These are phyloP conservation scores for Emydoidea blandingii DNA, from an alignment of 2,797 vertebrate genomes.

Conservation along the genomic window DNA sequence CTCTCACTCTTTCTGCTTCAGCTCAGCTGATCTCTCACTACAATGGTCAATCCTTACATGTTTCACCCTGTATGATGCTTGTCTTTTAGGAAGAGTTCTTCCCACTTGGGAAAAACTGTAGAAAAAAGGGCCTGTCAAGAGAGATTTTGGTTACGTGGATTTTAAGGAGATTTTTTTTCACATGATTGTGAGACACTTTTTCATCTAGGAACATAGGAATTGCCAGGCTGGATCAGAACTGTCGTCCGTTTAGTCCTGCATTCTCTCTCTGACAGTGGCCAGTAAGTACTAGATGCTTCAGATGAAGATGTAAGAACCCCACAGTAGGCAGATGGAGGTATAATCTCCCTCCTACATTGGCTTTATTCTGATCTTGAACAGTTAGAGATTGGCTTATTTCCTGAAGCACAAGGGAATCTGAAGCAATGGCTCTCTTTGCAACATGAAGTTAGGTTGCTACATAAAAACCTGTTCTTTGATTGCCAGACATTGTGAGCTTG, in stretches of 20 bases:
- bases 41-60: not conserved
- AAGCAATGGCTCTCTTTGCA: not conserved
- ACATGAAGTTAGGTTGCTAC: not conserved
- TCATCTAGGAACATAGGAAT: not conserved
- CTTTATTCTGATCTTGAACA: not conserved
- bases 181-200: not conserved
- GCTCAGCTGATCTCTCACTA: not conserved
- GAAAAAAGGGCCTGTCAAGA: not conserved
- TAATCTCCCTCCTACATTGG: not conserved
- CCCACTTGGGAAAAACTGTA: not conserved
- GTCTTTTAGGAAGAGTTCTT: not conserved
- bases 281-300: not conserved
- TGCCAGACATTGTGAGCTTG: not conserved
- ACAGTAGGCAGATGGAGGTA: not conserved
- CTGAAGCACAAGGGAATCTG: not conserved
- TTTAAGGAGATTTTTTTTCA: not conserved
- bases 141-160: not conserved
- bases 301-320: not conserved
- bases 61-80: not conserved
- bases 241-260: not conserved
- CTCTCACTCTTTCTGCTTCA: not conserved
- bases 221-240: not conserved
- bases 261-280: not conserved
- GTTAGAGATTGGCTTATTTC: not conserved
- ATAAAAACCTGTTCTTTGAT: not conserved